Evolutionary conservation across 2,888 invertebrate species (phyloP), one percentile per base, ranked within the genome.

Genomic region (Thera britannica): DNA sequence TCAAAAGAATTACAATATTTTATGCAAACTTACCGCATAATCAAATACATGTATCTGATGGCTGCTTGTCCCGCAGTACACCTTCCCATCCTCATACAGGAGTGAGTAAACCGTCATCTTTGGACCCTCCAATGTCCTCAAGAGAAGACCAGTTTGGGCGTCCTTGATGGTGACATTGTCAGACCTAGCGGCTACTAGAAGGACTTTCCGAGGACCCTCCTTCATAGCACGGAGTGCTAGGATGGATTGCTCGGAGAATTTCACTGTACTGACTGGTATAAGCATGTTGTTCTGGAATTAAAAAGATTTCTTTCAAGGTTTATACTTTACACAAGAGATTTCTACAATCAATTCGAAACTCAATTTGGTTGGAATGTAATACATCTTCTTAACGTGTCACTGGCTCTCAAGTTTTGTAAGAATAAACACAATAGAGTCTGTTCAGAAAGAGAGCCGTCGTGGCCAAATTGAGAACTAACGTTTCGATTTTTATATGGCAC

Each of bases 31-130:
- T 80, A 97, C 97, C 76, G 95, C 92, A 88, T 97, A 97, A 86
- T 96, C 96, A 82, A 96, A 96, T n/a, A 96, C 95, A 69, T 96
- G 94, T 83, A 97, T 96, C 77, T 96, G 95, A 72, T 95, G 95
- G 73, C 94, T 95, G 79, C 96, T 96, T 0, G 97, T 97, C 5
- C 97, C 97, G 78, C 97, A 97, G 84, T 95, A 97, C n/a, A 97
- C 94, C 70, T 95, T 94, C 64, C 95, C 95, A 49, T 95, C 94
- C 76, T 96, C 94, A 74, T 95, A 94, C n/a, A 96, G 88, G 65
- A 97, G 83, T 6, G 96, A 96, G 80, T 97, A 97, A 0, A 97
- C 96, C 0, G 96, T 96, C 79, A 85, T 94, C 73, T 89, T 95
- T 57, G 88, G 95, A 74, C 92, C 95, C 79, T 82, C 81, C 48